A percentile compares a stretch with the other conserved stretches of the same genome.
phyloP scores from a whole-genome alignment of 2,888 invertebrate species.

The Unio pictorum region DNA sequence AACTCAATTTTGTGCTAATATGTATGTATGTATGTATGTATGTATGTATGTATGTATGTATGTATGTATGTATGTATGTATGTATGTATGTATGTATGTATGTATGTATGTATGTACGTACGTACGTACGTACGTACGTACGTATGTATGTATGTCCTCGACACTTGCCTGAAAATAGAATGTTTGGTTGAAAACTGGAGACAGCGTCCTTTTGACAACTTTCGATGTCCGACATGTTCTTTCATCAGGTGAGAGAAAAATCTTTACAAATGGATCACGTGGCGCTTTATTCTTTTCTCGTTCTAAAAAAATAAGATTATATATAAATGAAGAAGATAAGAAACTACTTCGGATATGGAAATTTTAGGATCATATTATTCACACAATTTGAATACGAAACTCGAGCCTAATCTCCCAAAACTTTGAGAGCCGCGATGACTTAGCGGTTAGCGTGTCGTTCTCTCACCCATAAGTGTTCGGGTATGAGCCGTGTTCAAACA shows the following conservation, averaged over 20 bases:
- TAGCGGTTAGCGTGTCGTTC: no score
- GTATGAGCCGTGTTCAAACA: no score
- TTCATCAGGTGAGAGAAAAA: conserved; percentile 68
- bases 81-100: neutral
- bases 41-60: neutral
- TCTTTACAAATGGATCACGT: conserved; percentile 68
- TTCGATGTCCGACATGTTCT: conserved; percentile 59
- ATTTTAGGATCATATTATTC: no score
- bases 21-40: no score
- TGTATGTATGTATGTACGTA: neutral
- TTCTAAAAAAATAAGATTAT: conserved; percentile 32
- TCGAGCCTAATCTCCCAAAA: no score
- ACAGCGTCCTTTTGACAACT: conserved; percentile 61
- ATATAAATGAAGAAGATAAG: no score
- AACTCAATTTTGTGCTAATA: neutral
- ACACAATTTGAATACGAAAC: no score
- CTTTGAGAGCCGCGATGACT: no score
- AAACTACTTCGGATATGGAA: no score
- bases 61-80: neutral
- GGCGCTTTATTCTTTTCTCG: conserved; percentile 42
- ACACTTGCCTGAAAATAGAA: conserved; percentile 60
- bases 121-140: neutral
- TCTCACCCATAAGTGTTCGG: no score
- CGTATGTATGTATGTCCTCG: neutral
- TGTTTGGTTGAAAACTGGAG: conserved; percentile 67